A percentile compares a stretch with the other conserved stretches of the same genome.
These are phyloP conservation scores for Euplagia quadripunctaria DNA, from an alignment of 2,888 invertebrate genomes.

Conservation along the genomic window DNA sequence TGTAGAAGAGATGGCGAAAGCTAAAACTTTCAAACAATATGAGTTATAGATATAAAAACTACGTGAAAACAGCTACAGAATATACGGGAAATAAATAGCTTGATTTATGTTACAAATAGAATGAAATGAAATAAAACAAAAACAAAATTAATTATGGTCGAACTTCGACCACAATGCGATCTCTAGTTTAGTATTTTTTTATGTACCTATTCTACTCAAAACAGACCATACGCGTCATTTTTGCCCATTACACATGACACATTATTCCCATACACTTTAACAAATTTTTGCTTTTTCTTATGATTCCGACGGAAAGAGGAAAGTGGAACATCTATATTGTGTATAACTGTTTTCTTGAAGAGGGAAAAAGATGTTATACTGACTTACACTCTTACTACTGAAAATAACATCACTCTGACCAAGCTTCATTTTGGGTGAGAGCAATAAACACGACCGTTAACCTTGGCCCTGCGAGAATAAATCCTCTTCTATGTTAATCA, in stretches of 20 bases:
- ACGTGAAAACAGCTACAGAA: too few species aligned
- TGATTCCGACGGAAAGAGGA: background rate
- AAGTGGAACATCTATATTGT: too few species aligned
- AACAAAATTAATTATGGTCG: too few species aligned
- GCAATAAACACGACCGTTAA: background rate
- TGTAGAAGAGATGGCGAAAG: too few species aligned
- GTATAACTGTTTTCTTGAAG: too few species aligned
- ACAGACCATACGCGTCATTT: background rate
- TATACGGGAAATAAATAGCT: background rate
- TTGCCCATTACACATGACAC: too few species aligned
- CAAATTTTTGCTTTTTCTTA: background rate
- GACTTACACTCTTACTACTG: background rate
- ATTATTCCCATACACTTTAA: background rate
- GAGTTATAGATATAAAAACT: too few species aligned
- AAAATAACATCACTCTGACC: background rate
- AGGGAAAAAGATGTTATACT: background rate
- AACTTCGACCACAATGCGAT: background rate
- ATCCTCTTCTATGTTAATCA: too few species aligned
- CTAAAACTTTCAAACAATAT: too few species aligned
- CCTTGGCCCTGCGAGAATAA: background rate
- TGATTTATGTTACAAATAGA: background rate
- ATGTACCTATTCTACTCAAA: background rate
- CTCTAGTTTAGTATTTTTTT: background rate
- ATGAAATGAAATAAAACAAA: background rate
- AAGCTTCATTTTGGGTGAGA: background rate